Evolutionary conservation across 2,797 vertebrate species (phyloP).

Genomic region (Cirrhinus mrigala): DNA sequence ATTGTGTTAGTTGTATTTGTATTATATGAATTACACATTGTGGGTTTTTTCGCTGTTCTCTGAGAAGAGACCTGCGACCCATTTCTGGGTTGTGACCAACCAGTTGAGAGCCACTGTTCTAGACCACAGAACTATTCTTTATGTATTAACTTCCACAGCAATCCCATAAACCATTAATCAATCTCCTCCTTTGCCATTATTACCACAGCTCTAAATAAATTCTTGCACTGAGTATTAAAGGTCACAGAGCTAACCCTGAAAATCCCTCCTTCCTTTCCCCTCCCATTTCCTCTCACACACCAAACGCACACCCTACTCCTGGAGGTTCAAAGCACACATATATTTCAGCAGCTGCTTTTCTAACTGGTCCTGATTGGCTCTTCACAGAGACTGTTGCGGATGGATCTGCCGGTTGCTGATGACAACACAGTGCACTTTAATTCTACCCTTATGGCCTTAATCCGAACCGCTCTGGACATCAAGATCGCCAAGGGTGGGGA

Average conservation of each 20-base stretch:
- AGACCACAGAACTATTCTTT: not conserved
- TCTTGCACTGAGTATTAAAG: slow-evolving; percentile 25
- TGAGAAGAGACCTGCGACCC: not conserved
- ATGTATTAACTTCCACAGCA: not conserved
- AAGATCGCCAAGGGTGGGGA: slow-evolving; percentile 86
- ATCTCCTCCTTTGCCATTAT: not conserved
- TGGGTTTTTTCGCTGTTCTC: too few species aligned
- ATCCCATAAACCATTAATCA: not conserved
- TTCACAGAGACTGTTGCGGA: slow-evolving; percentile 81
- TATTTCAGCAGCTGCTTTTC: slow-evolving; percentile 1
- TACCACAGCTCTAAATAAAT: slow-evolving; percentile 2
- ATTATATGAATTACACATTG: not conserved
- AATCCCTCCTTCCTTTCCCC: slow-evolving; percentile 42
- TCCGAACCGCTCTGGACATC: slow-evolving; percentile 86
- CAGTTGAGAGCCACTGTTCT: not conserved
- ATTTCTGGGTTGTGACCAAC: not conserved
- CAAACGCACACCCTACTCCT: slow-evolving; percentile 26
- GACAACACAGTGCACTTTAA: slow-evolving; percentile 86
- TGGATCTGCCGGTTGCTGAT: slow-evolving; percentile 81
- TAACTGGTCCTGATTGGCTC: slow-evolving; percentile 58
- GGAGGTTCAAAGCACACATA: slow-evolving; percentile 55
- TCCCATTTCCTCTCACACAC: slow-evolving; percentile 35
- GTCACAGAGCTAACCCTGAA: slow-evolving; percentile 58
- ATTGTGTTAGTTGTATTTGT: not conserved
- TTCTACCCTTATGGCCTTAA: slow-evolving; percentile 84